phyloP scores from a whole-genome alignment of 2,888 invertebrate genomes.

The Tinea trinotella region DNA sequence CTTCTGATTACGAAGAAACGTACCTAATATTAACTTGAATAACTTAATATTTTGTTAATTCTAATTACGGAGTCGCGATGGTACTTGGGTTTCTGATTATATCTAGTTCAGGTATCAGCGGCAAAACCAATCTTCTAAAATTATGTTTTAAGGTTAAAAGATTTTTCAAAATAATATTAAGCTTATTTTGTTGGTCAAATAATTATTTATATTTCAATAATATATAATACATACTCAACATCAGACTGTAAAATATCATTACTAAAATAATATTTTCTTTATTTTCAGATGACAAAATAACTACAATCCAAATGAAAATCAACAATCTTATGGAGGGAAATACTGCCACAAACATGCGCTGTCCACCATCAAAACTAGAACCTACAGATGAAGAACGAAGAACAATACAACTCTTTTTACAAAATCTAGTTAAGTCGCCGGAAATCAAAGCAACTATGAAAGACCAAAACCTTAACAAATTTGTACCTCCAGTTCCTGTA shows the following conservation, averaged over 20 bases:
- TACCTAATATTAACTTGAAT: too few species aligned
- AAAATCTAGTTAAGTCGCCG: constrained; percentile 49
- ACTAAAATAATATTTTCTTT: constrained; percentile 23
- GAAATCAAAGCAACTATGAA: constrained; percentile 53
- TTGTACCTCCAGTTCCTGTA: constrained; percentile 51
- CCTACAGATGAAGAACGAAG: constrained; percentile 48
- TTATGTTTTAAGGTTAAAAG: too few species aligned
- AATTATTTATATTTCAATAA: neutral
- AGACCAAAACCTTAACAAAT: constrained; percentile 46
- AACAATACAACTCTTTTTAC: constrained; percentile 50
- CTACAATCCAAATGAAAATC: constrained; percentile 51
- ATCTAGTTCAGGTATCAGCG: too few species aligned
- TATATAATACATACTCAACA: too few species aligned
- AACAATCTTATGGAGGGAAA: constrained; percentile 54
- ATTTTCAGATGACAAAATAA: constrained; percentile 65
- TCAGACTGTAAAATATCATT: too few species aligned
- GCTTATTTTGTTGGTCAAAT: too few species aligned
- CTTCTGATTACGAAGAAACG: too few species aligned
- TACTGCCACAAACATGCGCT: constrained; percentile 45
- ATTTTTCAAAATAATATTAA: too few species aligned
- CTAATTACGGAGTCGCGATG: too few species aligned
- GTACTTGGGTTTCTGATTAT: too few species aligned
- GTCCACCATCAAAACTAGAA: constrained; percentile 50
- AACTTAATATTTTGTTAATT: too few species aligned
- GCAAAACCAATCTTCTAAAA: too few species aligned